Evolutionary conservation across 2,888 invertebrate species (phyloP), one percentile per base, ranked within the genome.

Genomic region (Caenorhabditis afra): DNA sequence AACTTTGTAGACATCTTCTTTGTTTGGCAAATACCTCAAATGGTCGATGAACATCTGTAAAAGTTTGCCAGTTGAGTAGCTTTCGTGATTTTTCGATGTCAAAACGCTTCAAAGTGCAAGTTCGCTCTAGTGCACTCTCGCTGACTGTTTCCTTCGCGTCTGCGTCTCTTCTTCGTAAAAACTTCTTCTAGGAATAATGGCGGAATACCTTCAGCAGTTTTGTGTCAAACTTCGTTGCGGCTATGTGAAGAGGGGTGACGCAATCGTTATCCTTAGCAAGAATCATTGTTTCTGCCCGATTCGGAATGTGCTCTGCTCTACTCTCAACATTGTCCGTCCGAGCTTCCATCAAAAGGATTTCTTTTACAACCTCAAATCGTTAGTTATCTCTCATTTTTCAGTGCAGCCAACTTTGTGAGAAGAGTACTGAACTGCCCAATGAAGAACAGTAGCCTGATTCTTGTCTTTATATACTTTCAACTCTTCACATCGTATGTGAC

Each of bases 241-340:
- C 87, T 8, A 89, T 81, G 50, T 89, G 89, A 5, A 89, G 37
- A 1, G 89, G 85, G 0, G 87, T 89, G 8, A 89, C 86, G 12
- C 71, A 79, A 11, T 85, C 85, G 8, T 64, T 58, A 41, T 88
- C 87, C 58, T 81, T 81, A 0, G 77, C 68, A 7, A 88, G 49
- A 73, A 81, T 66, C 7, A 75, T 16, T 49, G 35, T 35, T 20
- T 41, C 53, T 10, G 55, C 18, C 11, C 29, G 14, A n/a, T 45
- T 59, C 7, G 29, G 4, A 29, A 7, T 29, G 7, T 29, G 3
- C 7, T 29, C 29, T 29, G 29, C 29, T 29, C 29, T 29, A 29
- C 29, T 29, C 7, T 29, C 29, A 7, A 29, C 3, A 29, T 7
- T 29, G 29, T 29, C 29, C 3, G 4, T 7, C 29, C 29, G 29